Evolutionary conservation across 2,888 invertebrate genomes (phyloP), one percentile per base, ranked within the genome.

Genomic region (Noctua pronuba): DNA sequence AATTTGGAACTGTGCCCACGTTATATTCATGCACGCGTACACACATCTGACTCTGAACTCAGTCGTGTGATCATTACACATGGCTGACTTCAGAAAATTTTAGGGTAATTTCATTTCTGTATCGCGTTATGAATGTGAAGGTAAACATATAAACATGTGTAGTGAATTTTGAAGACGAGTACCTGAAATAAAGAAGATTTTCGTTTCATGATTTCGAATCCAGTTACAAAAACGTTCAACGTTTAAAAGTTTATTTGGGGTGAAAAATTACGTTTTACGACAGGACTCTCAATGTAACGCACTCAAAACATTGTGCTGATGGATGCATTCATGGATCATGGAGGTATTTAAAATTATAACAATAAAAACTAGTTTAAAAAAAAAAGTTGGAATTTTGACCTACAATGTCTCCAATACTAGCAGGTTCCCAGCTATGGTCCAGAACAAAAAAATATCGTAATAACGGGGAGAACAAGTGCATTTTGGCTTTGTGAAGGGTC

Each of bases 41-140:
- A 65, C 65, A 79, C 46, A 62, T 65, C 46, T 70, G 84, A 70
- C 62, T 73, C 73, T 55, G 38, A 64, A 58, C 64, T 46, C 67
- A 77, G 66, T 68, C 79, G 64, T 68, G 80, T 84, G 73, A 74
- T 66, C 69, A 69, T 75, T 70, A 8, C 69, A 55, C 69, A 66
- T 84, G 68, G 79, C 52, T 77, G 65, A 76, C 55, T 71, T 35
- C 58, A 38, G 65, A 84, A 69, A 72, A 68, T 65, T 68, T 86
- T 74, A 71, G 69, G 55, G 24, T 73, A 69, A 71, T 67, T 82
- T 83, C 18, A 83, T 68, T 77, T 72, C 49, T 65, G 49, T 52
- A 67, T 24, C 64, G 28, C 66, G 66, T 60, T 66, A 66, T 83
- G 65, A 82, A 69, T 82, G 16, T 58, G 52, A 80, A 64, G 38